Conservation (phyloP, 2,113 vertebrate genomes). For the Carassius auratus region DNA sequence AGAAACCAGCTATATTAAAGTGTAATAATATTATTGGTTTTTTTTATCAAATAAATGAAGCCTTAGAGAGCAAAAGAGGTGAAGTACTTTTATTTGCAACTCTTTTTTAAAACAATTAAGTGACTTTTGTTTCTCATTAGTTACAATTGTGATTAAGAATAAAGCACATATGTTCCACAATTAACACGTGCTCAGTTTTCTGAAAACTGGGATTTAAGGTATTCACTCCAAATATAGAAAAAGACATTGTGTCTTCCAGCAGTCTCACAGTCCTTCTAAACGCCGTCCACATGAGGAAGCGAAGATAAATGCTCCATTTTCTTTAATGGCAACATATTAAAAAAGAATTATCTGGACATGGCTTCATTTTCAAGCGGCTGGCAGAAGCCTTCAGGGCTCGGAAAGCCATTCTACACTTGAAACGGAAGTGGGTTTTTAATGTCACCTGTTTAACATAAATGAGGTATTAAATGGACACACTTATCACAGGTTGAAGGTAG, state of each 20-base stretch:
- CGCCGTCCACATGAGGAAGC: background rate
- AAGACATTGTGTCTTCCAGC: background rate
- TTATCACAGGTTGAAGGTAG: constrained; percentile 38
- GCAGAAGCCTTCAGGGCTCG: constrained; percentile 36
- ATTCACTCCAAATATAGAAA: background rate
- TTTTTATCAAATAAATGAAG: background rate
- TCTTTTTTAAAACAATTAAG: no score
- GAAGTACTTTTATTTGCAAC: background rate
- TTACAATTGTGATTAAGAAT: background rate
- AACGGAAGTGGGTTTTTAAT: constrained; percentile 50
- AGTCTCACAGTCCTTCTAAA: background rate
- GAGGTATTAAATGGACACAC: constrained; percentile 45
- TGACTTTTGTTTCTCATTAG: background rate
- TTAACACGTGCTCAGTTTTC: background rate
- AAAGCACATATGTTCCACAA: background rate
- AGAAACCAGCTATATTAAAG: background rate
- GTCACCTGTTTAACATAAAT: constrained; percentile 46
- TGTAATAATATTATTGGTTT: background rate
- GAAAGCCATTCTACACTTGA: constrained; percentile 29
- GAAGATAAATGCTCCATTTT: constrained; percentile 47
- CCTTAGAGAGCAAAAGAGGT: background rate
- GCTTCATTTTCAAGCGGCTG: constrained; percentile 44
- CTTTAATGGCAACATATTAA: constrained; percentile 58
- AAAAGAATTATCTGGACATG: constrained; percentile 60
- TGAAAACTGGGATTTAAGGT: background rate